phyloP scores from a whole-genome alignment of 2,888 invertebrate species.

The Tortricodes alternella region DNA sequence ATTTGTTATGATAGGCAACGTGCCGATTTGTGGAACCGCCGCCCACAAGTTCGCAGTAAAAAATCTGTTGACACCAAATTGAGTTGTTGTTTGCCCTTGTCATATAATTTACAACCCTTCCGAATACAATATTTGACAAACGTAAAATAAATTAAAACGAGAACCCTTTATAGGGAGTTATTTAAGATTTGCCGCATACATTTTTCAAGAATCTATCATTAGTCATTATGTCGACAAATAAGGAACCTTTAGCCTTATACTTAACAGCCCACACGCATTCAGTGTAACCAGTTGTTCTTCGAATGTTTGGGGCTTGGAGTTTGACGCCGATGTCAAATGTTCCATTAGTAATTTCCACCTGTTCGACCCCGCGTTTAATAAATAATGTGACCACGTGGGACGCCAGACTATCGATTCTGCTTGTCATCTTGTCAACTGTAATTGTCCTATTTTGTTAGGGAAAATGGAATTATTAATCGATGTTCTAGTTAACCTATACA shows the following conservation, averaged over 20 bases:
- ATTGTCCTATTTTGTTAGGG: constrained; percentile 3
- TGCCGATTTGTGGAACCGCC: too few relatives aligned
- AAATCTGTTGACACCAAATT: too few relatives aligned
- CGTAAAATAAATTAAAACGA: not conserved
- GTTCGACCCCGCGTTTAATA: constrained; percentile 20
- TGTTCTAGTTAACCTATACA: constrained; percentile 10
- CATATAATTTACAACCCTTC: too few relatives aligned
- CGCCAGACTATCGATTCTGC: constrained; percentile 15
- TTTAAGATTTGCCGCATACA: not conserved
- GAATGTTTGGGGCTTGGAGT: not conserved
- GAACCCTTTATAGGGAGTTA: not conserved
- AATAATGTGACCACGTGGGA: constrained; percentile 11
- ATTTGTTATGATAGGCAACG: too few relatives aligned
- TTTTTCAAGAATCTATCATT: constrained; percentile 20
- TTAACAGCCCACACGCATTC: constrained; percentile 14
- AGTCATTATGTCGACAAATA: constrained; percentile 18
- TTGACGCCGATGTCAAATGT: not conserved
- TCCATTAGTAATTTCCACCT: constrained; percentile 3
- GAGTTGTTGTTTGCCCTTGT: too few relatives aligned
- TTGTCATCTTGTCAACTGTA: not conserved
- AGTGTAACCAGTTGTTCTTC: not conserved
- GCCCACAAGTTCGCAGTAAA: too few relatives aligned
- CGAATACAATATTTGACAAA: too few relatives aligned
- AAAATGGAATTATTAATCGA: constrained; percentile 20
- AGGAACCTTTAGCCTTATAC: constrained; percentile 7